Evolutionary conservation across 1,140 invertebrate genomes (phyloP).

Genomic region (Achatina immaculata): DNA sequence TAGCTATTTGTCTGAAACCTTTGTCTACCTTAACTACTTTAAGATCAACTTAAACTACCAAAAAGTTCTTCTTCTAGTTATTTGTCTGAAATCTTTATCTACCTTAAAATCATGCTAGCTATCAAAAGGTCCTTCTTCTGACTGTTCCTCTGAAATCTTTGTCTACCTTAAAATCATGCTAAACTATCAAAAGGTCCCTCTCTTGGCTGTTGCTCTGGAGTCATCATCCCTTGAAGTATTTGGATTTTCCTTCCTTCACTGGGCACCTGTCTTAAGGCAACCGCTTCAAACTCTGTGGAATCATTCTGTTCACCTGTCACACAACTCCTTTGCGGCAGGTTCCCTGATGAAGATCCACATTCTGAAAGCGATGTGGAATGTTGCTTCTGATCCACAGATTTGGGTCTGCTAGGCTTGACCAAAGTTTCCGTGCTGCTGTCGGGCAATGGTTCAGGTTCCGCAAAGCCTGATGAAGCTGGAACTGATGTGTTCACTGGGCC

Average conservation of each 20-base stretch:
- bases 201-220: slow-evolving; percentile 75
- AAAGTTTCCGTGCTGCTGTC: not conserved
- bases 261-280: slow-evolving; percentile 12
- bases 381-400: not conserved
- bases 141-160: no score
- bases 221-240: slow-evolving; percentile 87
- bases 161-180: no score
- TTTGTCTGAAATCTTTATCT: no score
- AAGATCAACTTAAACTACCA: no score
- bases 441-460: not conserved
- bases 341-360: not conserved
- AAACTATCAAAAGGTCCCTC: slow-evolving; percentile 46
- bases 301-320: not conserved
- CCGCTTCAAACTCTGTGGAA: not conserved
- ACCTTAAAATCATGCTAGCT: no score
- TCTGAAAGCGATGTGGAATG: no score
- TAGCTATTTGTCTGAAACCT: slow-evolving; percentile 72
- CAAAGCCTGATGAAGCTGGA: not conserved
- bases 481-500: not conserved
- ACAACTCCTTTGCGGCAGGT: not conserved
- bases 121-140: no score
- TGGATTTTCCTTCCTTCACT: slow-evolving; percentile 70
- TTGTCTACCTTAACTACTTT: slow-evolving; percentile 79
- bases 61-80: no score
- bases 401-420: not conserved